A percentile compares a stretch with the other conserved stretches of the same genome.
These are phyloP conservation scores for Itoplectis maculator DNA, from an alignment of 2,888 invertebrate species.

Conservation along the genomic window DNA sequence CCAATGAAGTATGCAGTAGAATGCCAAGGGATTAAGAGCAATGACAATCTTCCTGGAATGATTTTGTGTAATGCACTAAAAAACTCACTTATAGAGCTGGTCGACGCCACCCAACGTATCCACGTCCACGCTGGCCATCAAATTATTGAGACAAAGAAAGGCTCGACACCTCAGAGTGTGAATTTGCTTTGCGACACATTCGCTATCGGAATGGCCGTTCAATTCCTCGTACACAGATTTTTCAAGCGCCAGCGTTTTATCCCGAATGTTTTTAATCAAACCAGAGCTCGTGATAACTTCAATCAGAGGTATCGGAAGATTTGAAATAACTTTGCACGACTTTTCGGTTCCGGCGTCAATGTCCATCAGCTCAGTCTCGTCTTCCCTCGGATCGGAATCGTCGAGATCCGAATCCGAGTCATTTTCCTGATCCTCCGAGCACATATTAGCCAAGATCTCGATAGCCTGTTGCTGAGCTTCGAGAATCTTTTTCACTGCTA, in stretches of 20 bases:
- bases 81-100: slow-evolving; percentile 84
- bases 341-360: slow-evolving; percentile 70
- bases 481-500: slow-evolving; percentile 86
- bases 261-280: slow-evolving; percentile 87
- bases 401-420: slow-evolving; percentile 84
- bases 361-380: slow-evolving; percentile 78
- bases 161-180: slow-evolving; percentile 88
- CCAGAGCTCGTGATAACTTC: slow-evolving; percentile 87
- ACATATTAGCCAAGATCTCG: slow-evolving; percentile 90
- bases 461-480: slow-evolving; percentile 89
- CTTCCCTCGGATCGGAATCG: slow-evolving; percentile 84
- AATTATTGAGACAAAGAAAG: slow-evolving; percentile 89
- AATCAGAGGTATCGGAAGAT: slow-evolving; percentile 86
- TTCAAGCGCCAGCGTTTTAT: slow-evolving; percentile 85
- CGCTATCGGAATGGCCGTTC: slow-evolving; percentile 85
- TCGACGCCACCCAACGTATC: slow-evolving; percentile 89
- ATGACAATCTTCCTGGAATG: background rate
- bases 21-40: background rate
- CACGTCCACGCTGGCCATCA: slow-evolving; percentile 87
- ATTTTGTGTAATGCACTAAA: background rate
- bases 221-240: slow-evolving; percentile 86
- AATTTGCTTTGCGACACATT: slow-evolving; percentile 85
- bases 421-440: slow-evolving; percentile 86
- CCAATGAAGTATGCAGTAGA: background rate
- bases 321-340: slow-evolving; percentile 84